Conservation (phyloP, 1,140 invertebrate species). For the Drosophila kikkawai region DNA sequence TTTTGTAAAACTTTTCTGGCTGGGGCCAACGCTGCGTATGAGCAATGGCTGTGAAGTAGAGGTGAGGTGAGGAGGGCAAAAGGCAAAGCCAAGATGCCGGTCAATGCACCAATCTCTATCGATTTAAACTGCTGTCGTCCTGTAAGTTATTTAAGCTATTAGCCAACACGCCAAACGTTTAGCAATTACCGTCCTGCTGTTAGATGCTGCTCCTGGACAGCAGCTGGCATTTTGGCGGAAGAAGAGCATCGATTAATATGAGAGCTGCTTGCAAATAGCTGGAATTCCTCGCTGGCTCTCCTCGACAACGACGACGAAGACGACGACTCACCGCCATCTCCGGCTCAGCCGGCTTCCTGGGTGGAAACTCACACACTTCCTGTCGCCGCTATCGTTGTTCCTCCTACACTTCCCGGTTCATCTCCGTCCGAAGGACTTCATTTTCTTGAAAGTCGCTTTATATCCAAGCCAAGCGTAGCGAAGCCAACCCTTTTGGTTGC, state of each 20-base stretch:
- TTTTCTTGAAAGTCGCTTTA: slow-evolving; percentile 49
- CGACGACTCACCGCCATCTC: slow-evolving; percentile 3
- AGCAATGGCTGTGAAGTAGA: background rate
- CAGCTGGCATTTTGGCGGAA: slow-evolving; percentile 12
- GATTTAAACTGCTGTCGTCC: slow-evolving; percentile 9
- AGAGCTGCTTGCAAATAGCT: slow-evolving; percentile 28
- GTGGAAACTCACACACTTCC: slow-evolving; percentile 17
- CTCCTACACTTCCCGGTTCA: slow-evolving; percentile 11
- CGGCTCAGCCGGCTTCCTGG: slow-evolving; percentile 14
- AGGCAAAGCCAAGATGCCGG: slow-evolving; percentile 4
- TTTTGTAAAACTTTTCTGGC: background rate
- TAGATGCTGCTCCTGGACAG: background rate
- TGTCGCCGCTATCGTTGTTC: slow-evolving; percentile 11
- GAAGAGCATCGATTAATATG: slow-evolving; percentile 22
- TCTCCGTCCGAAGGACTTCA: slow-evolving; percentile 29
- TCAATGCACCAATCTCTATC: slow-evolving; percentile 10
- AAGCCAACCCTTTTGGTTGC: slow-evolving; percentile 24
- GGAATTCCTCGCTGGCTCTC: slow-evolving; percentile 2
- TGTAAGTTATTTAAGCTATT: slow-evolving; percentile 61
- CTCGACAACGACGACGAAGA: background rate
- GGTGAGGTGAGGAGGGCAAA: background rate
- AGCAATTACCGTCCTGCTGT: slow-evolving; percentile 12
- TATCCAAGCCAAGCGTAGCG: slow-evolving; percentile 6
- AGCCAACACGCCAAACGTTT: slow-evolving; percentile 28
- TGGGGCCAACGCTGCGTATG: slow-evolving; percentile 27